Percentiles rank a stretch among this genome's conserved stretches.
Evolutionary conservation across 2,888 invertebrate genomes (phyloP).

Genomic region (Leptinotarsa juncta): DNA sequence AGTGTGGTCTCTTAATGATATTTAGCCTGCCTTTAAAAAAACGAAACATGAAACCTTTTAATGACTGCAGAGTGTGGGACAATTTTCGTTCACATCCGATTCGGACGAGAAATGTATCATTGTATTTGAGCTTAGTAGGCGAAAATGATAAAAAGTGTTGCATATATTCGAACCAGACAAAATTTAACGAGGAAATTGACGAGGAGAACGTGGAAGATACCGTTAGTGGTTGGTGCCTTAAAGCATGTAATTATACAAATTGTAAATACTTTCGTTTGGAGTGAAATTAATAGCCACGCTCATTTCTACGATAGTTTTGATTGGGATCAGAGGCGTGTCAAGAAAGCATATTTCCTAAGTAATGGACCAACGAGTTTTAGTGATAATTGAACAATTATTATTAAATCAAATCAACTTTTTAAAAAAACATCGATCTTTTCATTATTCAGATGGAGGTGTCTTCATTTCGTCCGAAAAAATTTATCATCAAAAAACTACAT

Average conservation of each 20-base stretch:
- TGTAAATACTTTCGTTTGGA: not conserved
- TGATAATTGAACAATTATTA: too few relatives aligned
- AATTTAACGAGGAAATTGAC: not conserved
- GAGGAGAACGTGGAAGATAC: not conserved
- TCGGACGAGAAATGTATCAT: not conserved
- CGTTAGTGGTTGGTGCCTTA: not conserved
- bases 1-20: not conserved
- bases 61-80: conserved; percentile 13
- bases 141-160: not conserved
- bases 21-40: not conserved
- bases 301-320: too few relatives aligned
- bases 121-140: conserved; percentile 5
- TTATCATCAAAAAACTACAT: too few relatives aligned
- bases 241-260: conserved; percentile 11
- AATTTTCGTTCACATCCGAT: conserved; percentile 13
- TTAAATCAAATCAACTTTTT: too few relatives aligned
- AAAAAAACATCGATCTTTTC: too few relatives aligned
- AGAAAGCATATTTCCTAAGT: too few relatives aligned
- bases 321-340: too few relatives aligned
- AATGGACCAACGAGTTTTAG: too few relatives aligned
- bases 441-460: too few relatives aligned
- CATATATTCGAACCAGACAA: not conserved
- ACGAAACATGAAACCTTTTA: conserved; percentile 12
- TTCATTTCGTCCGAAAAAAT: too few relatives aligned
- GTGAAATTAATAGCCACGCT: not conserved